Evolutionary conservation across 2,113 vertebrate genomes (phyloP).

Genomic region (Cebus imitator): DNA sequence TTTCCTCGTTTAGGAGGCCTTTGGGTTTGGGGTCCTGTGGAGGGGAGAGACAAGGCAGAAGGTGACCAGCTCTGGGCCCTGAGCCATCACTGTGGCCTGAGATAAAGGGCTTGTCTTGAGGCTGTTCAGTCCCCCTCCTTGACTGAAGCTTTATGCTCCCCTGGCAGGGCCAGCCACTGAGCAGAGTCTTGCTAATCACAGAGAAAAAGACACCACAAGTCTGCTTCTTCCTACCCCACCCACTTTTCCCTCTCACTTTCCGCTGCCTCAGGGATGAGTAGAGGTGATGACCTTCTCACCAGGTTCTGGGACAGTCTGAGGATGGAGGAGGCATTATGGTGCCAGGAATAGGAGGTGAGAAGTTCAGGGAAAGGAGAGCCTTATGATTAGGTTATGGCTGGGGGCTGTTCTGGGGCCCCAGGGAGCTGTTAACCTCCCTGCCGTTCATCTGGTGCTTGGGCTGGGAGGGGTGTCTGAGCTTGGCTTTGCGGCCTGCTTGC

Average conservation of each 20-base stretch:
- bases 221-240: rapidly evolving
- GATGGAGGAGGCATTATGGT: neutral
- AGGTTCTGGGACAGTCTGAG: neutral
- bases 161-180: neutral
- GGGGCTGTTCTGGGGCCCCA: neutral
- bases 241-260: neutral
- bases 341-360: neutral
- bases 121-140: neutral
- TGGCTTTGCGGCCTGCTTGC: neutral
- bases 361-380: neutral
- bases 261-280: neutral
- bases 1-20: neutral
- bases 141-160: neutral
- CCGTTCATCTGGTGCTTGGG: neutral
- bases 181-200: neutral
- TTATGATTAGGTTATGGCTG: neutral
- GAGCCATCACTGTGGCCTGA: neutral
- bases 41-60: neutral
- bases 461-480: neutral
- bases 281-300: neutral
- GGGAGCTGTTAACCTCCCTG: neutral
- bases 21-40: neutral
- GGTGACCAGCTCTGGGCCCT: neutral
- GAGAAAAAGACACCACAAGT: neutral
- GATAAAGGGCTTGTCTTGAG: neutral